phyloP scores from a whole-genome alignment of 2,797 vertebrate species.

The Podarcis lilfordi region DNA sequence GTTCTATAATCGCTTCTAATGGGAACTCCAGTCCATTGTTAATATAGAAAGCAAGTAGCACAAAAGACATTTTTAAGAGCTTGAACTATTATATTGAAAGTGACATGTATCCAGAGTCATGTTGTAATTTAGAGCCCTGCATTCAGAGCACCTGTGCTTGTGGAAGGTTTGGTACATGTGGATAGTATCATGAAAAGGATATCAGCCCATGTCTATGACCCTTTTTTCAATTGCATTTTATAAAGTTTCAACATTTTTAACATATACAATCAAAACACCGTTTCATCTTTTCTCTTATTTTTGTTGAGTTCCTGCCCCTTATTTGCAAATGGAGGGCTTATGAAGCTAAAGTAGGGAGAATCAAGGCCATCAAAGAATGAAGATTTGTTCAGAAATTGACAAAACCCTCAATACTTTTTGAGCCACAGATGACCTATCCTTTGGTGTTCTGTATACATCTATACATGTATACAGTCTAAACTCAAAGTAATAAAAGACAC shows the following conservation, averaged over 20 bases:
- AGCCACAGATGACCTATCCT: neutral
- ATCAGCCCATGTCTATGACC: too few relatives aligned
- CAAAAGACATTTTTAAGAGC: neutral
- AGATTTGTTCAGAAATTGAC: neutral
- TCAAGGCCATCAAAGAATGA: neutral
- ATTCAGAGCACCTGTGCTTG: neutral
- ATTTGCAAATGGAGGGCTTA: neutral
- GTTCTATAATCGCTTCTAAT: neutral
- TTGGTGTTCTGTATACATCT: neutral
- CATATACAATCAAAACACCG: too few relatives aligned
- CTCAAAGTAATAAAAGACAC: neutral
- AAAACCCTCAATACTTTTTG: neutral
- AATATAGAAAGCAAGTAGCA: neutral
- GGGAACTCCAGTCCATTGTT: neutral
- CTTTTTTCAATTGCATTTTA: too few relatives aligned
- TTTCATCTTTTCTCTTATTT: too few relatives aligned
- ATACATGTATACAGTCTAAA: neutral
- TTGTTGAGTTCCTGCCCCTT: too few relatives aligned
- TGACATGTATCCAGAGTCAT: neutral
- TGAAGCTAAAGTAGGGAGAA: neutral
- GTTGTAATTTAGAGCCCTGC: neutral
- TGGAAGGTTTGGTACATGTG: neutral
- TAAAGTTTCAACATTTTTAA: too few relatives aligned
- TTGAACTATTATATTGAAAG: neutral
- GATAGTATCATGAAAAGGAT: neutral